Evolutionary conservation across 1,140 invertebrate species (phyloP).

Genomic region (Drosophila kanapiae): DNA sequence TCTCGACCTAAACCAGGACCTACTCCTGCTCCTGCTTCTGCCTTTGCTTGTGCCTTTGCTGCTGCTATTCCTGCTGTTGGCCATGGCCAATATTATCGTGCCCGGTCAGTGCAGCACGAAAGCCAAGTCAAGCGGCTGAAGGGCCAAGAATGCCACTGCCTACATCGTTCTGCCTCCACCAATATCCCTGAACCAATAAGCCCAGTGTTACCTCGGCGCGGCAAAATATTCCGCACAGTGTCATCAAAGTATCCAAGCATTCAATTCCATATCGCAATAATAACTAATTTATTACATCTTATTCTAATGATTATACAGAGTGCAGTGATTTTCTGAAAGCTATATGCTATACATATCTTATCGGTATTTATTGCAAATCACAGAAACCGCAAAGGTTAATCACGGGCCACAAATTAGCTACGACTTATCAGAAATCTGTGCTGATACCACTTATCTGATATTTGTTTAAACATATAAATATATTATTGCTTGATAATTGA

Average conservation of each 20-base stretch:
- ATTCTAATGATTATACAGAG: not conserved
- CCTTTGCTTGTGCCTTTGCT: not conserved
- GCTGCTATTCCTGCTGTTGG: constrained; percentile 15
- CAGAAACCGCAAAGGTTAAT: not conserved
- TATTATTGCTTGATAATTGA: constrained; percentile 1
- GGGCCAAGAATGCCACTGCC: constrained; percentile 29
- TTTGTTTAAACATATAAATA: not conserved
- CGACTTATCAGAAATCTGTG: not conserved
- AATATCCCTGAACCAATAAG: constrained; percentile 19
- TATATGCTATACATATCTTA: not conserved
- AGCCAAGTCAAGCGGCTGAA: constrained; percentile 60
- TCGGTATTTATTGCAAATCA: not conserved
- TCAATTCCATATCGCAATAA: no score
- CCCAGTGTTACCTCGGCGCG: constrained; percentile 17
- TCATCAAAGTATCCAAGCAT: not conserved
- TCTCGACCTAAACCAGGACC: constrained; percentile 47
- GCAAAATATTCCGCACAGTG: constrained; percentile 28
- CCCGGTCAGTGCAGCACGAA: constrained; percentile 57
- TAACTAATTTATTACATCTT: not conserved
- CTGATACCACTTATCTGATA: constrained; percentile 2
- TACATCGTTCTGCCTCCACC: not conserved
- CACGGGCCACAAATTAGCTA: not conserved
- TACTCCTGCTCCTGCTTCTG: not conserved
- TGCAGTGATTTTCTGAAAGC: no score
- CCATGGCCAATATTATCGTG: constrained; percentile 63